These are phyloP conservation scores for Hypena proboscidalis DNA, from an alignment of 2,888 invertebrate genomes.

Conservation along the genomic window DNA sequence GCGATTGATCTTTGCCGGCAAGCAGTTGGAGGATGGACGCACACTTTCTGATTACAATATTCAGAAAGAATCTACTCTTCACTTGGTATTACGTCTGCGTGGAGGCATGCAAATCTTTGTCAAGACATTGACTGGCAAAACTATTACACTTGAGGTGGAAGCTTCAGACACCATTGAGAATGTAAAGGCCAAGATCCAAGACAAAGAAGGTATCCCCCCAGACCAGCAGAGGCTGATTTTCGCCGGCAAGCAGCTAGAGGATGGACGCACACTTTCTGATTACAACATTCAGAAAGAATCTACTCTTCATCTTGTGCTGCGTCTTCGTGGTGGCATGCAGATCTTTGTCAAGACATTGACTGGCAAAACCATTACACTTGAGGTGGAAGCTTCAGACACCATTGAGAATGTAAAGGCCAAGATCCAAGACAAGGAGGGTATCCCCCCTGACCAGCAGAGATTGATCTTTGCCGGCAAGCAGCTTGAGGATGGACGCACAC, in stretches of 20 bases:
- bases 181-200: slow-evolving; percentile 56
- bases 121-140: slow-evolving; percentile 55
- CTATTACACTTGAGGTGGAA: slow-evolving; percentile 53
- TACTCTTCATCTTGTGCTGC: slow-evolving; percentile 48
- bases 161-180: slow-evolving; percentile 52
- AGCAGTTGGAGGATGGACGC: slow-evolving; percentile 58
- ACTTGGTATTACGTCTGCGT: slow-evolving; percentile 53
- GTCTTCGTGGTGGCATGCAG: slow-evolving; percentile 57
- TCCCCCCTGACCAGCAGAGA: slow-evolving; percentile 55
- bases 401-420: slow-evolving; percentile 58
- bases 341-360: slow-evolving; percentile 57
- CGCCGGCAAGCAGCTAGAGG: slow-evolving; percentile 54
- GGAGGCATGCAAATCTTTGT: slow-evolving; percentile 63
- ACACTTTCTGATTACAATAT: slow-evolving; percentile 60
- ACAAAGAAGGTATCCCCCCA: slow-evolving; percentile 57
- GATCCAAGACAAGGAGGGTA: slow-evolving; percentile 56
- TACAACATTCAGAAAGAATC: slow-evolving; percentile 59
- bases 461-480: slow-evolving; percentile 54
- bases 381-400: slow-evolving; percentile 54
- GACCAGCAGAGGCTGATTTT: slow-evolving; percentile 57
- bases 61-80: slow-evolving; percentile 58
- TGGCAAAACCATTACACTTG: slow-evolving; percentile 54
- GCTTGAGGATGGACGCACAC: slow-evolving; percentile 52
- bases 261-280: slow-evolving; percentile 53
- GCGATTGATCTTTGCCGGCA: slow-evolving; percentile 57